A percentile compares a stretch with the other conserved stretches of the same genome.
phyloP scores from a whole-genome alignment of 2,888 invertebrate species.

The Nephrotoma guestfalica region DNA sequence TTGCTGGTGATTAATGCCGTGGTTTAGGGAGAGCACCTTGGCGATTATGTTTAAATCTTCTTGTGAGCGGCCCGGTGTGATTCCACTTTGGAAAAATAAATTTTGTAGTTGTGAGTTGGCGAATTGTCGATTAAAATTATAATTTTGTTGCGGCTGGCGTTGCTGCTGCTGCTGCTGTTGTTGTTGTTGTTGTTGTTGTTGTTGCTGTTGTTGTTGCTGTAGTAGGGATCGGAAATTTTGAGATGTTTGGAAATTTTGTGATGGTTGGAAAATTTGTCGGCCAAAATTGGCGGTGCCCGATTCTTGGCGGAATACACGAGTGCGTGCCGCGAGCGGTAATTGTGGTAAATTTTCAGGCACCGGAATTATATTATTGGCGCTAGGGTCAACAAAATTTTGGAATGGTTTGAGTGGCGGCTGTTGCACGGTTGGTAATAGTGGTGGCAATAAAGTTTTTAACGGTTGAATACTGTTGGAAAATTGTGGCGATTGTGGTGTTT shows the following conservation, averaged over 20 bases:
- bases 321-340: conserved; percentile 15
- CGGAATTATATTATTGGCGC: conserved; percentile 26
- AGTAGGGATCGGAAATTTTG: conserved; percentile 26
- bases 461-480: conserved; percentile 12
- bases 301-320: conserved; percentile 35
- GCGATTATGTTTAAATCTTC: conserved; percentile 71
- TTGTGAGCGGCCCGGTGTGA: conserved; percentile 40
- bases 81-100: conserved; percentile 48
- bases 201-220: conserved; percentile 34
- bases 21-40: conserved; percentile 66
- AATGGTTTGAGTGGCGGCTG: conserved; percentile 28
- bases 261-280: conserved; percentile 17
- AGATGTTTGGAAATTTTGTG: conserved; percentile 14
- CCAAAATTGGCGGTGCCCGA: conserved; percentile 41
- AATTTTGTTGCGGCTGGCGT: conserved; percentile 17
- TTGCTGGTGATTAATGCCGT: conserved; percentile 37
- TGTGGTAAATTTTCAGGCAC: conserved; percentile 36
- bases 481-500: conserved; percentile 15
- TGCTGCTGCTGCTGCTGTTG: conserved; percentile 13
- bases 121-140: neutral
- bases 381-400: conserved; percentile 15
- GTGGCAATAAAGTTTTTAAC: conserved; percentile 20
- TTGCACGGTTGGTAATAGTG: conserved; percentile 31
- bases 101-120: conserved; percentile 41
- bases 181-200: conserved; percentile 16